Base-by-base conservation (phyloP, 2,888 invertebrate genomes). In the Pristionchus maxplancki region DNA sequence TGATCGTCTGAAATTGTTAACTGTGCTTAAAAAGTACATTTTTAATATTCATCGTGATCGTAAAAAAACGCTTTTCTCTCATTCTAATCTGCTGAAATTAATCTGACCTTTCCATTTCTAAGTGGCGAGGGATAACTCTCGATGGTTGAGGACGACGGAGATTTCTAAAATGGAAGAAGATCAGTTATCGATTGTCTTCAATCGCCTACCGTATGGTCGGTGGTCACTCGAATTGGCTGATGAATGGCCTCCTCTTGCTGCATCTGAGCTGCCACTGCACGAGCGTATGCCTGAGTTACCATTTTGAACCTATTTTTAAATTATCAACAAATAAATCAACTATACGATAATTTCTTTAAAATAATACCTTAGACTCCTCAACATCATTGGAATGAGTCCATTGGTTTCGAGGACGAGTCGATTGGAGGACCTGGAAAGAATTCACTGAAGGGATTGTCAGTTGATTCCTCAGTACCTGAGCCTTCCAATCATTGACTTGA, bases 401-500 rank as follows among this genome's bases (percentile, higher is more conserved):
- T 28, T 67, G 67, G 20, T 67, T 74, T 28, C 87, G 87, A 67
- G 87, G 87, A 11, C 87, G 71, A 31, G 44, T 87, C 20, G 87
- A 74, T 15, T 53, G 50, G n/a, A 87, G 74, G 9, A 87, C 87
- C 87, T 87, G 50, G 8, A 44, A 44, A 11, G 44, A 44, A 9
- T 44, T 44, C 44, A 11, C 8, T 44, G 44, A 44, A 44, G n/a
- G n/a, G n/a, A n/a, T n/a, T n/a, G n/a, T n/a, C n/a, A n/a, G 6
- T 44, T 9, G 44, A 44, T 44, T 44, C 44, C 44, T 44, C 44
- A 11, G 3, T 20, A 88, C 88, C 88, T 88, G 88, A 20, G 88
- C 58, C 58, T 88, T 88, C 88, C 88, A 88, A 6, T 50, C 88
- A 17, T 50, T 40, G 53, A 88, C 88, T 81, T 88, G 58, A 44